Percentiles rank a stretch among this genome's conserved stretches.
phyloP scores from a whole-genome alignment of 2,797 vertebrate genomes.

The Phalanger gymnotis region DNA sequence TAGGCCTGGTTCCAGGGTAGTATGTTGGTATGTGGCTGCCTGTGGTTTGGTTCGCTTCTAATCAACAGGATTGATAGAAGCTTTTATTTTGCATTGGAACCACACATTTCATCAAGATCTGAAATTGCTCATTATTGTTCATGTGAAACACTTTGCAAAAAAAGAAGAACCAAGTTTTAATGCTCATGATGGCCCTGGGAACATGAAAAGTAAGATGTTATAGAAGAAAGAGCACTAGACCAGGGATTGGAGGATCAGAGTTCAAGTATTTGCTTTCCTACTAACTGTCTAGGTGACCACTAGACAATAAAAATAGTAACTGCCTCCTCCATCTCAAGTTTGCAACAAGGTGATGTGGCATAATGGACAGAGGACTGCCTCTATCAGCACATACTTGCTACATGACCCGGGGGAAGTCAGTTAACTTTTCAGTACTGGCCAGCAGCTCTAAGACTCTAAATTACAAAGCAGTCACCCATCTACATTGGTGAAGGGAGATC shows the following conservation, averaged over 20 bases:
- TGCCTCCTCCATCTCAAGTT: neutral
- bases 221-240: neutral
- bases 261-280: neutral
- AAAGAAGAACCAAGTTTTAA: neutral
- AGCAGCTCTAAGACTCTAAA: neutral
- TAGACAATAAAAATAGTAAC: neutral
- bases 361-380: neutral
- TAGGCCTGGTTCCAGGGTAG: neutral
- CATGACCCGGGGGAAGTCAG: neutral
- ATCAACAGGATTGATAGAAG: neutral
- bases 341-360: neutral
- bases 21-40: neutral
- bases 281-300: neutral
- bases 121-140: neutral
- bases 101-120: neutral
- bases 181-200: neutral
- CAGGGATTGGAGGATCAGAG: neutral
- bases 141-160: neutral
- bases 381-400: neutral
- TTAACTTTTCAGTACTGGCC: neutral
- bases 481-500: neutral
- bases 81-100: neutral
- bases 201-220: neutral
- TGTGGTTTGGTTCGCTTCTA: constrained; percentile 36
- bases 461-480: neutral